phyloP scores from a whole-genome alignment of 2,113 vertebrate species.

The Solenodon paradoxus region DNA sequence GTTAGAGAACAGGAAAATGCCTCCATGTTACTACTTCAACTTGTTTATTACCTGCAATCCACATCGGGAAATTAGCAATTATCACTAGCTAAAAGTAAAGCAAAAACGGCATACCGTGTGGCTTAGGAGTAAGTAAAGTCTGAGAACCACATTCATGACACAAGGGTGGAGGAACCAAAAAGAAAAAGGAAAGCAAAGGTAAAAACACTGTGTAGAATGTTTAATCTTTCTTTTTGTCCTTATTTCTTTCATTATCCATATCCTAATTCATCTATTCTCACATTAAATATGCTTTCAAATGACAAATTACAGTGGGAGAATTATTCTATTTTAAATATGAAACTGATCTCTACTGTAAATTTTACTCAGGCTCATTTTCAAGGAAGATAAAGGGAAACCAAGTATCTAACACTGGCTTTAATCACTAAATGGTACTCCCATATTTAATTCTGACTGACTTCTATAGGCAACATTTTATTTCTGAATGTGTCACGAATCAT shows the following conservation, averaged over 20 bases:
- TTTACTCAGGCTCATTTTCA: neutral
- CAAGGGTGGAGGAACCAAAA: too few species aligned
- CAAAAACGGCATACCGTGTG: too few species aligned
- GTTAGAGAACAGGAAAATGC: neutral
- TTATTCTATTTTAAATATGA: slow-evolving; percentile 19
- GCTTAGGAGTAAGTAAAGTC: too few species aligned
- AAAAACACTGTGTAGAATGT: neutral
- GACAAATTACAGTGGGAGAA: neutral
- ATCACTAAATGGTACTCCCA: neutral
- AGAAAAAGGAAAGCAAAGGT: neutral
- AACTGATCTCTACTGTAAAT: neutral
- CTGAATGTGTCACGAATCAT: neutral
- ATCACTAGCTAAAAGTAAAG: neutral
- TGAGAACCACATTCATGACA: too few species aligned
- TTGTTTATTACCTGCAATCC: neutral
- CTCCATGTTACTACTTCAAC: neutral
- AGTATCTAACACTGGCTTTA: neutral
- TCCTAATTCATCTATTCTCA: neutral
- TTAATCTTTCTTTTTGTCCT: neutral
- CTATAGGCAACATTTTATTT: neutral
- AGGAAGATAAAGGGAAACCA: neutral
- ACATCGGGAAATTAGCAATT: neutral
- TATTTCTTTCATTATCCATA: neutral
- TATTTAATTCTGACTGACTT: neutral
- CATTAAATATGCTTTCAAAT: neutral